Evolutionary conservation across 2,797 vertebrate genomes (phyloP), one percentile per base, ranked within the genome.

Genomic region (Galagoides demidoff): DNA sequence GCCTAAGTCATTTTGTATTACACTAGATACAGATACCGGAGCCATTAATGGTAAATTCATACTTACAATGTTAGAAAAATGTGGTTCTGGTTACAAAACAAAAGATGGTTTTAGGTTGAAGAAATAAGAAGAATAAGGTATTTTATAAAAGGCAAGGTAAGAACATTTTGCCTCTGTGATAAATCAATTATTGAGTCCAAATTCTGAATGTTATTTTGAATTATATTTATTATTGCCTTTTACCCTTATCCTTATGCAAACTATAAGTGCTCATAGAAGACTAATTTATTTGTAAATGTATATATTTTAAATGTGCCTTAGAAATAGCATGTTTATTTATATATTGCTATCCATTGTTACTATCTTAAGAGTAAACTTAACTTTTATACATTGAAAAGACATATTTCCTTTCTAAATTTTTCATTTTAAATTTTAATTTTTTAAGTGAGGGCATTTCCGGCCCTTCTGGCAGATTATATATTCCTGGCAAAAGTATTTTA

Each of bases 111-210:
- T 59, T 95, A 64, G 78, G 73, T 73, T 92, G 90, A 91, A 93
- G 97, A 94, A 89, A 49, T 63, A 92, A 14, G 45, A 88, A 94
- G 86, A 96, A 59, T 55, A 89, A 71, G 70, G 79, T 90, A 49
- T 95, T 95, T 96, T 91, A 71, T 95, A 93, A 96, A 96, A 90
- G n/a, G 76, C 84, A 96, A 96, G 97, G 97, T 98, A 98, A 97
- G 96, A 96, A 90, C 13, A 52, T 95, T 96, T 92, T 96, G 76
- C 95, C 52, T 93, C 39, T 93, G 66, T 52, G 85, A 90, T 16
- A 81, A 70, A 73, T 92, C 57, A 87, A 37, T n/a, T 95, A 85
- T 25, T 92, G n/a, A 90, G 23, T 23, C 96, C 76, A 76, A 94
- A 93, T 90, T 87, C 92, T 91, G 34, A 95, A 83, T 66, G 49